A percentile compares a stretch with the other conserved stretches of the same genome.
Evolutionary conservation across 92 coral and sea anemone genomes (phyloP).

Genomic region (Porites evermanni): DNA sequence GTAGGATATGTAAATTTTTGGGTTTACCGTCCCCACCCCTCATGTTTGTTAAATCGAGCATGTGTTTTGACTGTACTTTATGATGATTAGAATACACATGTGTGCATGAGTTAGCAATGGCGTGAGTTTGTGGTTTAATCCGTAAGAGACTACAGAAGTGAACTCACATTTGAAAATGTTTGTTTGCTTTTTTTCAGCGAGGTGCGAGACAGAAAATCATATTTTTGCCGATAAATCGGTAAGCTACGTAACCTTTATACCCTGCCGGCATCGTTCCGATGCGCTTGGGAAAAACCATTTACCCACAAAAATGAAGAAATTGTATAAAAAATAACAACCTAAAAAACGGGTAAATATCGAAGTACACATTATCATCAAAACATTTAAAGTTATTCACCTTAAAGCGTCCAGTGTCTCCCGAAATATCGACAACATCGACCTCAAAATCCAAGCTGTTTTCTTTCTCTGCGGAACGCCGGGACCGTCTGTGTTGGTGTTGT

Average conservation of each 20-base stretch:
- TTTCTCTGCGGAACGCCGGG: background rate
- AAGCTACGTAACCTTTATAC: constrained; percentile 4
- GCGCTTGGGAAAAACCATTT: constrained; percentile 11
- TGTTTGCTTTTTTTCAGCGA: background rate
- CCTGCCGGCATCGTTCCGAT: background rate
- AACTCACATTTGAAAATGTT: background rate
- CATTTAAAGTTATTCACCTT: constrained; percentile 1
- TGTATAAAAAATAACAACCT: constrained; percentile 4
- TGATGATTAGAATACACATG: too few species aligned
- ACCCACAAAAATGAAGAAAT: background rate
- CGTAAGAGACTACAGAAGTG: background rate
- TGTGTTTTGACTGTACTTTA: too few species aligned
- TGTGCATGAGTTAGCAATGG: too few species aligned
- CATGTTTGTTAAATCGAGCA: too few species aligned
- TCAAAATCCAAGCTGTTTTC: background rate
- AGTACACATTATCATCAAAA: background rate
- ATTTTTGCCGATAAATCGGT: background rate
- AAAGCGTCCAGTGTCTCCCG: constrained; percentile 7
- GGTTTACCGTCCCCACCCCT: too few species aligned
- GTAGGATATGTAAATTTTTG: too few species aligned
- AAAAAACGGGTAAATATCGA: constrained; percentile 2
- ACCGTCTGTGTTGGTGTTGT: too few species aligned
- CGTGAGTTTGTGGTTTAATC: too few species aligned
- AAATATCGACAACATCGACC: background rate
- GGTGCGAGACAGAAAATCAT: constrained; percentile 11